Evolutionary conservation across 2,888 invertebrate species (phyloP), one percentile per base, ranked within the genome.

Genomic region (Pinctada fucata): DNA sequence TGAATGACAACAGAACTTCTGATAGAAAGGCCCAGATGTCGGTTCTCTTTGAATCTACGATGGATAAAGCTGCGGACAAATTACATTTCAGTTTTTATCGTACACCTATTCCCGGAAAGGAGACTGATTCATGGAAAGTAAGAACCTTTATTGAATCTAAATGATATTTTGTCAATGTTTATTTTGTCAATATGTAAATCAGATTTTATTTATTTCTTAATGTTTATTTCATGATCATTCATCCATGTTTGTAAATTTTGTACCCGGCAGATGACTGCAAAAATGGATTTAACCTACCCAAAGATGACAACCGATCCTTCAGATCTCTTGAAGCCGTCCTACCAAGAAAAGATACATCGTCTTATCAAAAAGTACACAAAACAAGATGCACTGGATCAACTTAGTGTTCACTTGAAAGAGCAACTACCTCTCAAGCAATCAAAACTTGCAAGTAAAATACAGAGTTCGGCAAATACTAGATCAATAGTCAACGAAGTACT

Each of bases 101-200:
- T 31, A 79, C 80, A 13, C 76, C 85, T 6, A 79, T 74, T 13
- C 79, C 81, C n/a, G 68, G 50, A 16, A 70, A 64, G 45, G 83
- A 85, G 70, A 77, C 69, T 2, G 66, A 79, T 75, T 78, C 82
- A 52, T 85, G 84, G 83, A 83, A 83, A 79, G 87, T 87, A 16
- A 50, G 16, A 16, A 66, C 13, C 10, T 16, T 13, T 66, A 66
- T 66, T 1, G 13, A 58, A 10, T 58, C 1, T 10, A 10, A 58
- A 58, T 13, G 13, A 10, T 10, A 8, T 1, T 58, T 8, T 58
- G 58, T 58, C 58, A 13, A 58, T 58, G 58, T 58, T 58, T 65
- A 31, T 16, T 13, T 13, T 13, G 2, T 65, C 65, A 65, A 31
- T 31, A 31, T 31, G 31, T 31, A 1, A 31, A 31, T 31, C 31